These are phyloP conservation scores for Chrysina gloriosa DNA, from an alignment of 2,888 invertebrate genomes.

Conservation along the genomic window DNA sequence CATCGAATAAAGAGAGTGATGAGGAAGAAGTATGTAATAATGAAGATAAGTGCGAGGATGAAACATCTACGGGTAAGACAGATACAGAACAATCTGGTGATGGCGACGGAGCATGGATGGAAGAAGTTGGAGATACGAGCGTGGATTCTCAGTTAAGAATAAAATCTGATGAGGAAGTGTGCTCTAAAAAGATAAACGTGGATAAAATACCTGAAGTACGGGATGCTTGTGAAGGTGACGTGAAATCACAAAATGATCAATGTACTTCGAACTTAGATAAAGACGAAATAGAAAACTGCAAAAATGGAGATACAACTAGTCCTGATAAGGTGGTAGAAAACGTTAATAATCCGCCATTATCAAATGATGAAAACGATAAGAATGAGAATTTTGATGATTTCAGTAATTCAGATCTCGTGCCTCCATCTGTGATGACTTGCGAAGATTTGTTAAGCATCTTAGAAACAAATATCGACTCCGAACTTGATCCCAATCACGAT, in stretches of 20 bases:
- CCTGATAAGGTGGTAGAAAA: neutral
- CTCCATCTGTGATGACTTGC: slow-evolving; percentile 25
- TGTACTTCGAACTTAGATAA: neutral
- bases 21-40: neutral
- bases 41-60: neutral
- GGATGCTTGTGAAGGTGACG: neutral
- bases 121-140: neutral
- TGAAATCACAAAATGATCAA: neutral
- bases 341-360: too few species aligned
- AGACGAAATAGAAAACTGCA: neutral
- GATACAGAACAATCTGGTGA: neutral
- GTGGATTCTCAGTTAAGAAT: slow-evolving; percentile 13
- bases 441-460: slow-evolving; percentile 39
- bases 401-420: neutral
- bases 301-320: too few species aligned
- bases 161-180: neutral
- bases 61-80: too few species aligned
- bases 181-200: neutral
- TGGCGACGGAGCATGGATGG: neutral
- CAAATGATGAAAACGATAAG: neutral
- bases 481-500: neutral
- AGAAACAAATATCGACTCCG: slow-evolving; percentile 6
- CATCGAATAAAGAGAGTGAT: too few species aligned
- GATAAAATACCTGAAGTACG: neutral
- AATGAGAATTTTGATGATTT: slow-evolving; percentile 9